Evolutionary conservation across 2,113 vertebrate genomes (phyloP).

Genomic region (Cryptomyrus ogoouensis): DNA sequence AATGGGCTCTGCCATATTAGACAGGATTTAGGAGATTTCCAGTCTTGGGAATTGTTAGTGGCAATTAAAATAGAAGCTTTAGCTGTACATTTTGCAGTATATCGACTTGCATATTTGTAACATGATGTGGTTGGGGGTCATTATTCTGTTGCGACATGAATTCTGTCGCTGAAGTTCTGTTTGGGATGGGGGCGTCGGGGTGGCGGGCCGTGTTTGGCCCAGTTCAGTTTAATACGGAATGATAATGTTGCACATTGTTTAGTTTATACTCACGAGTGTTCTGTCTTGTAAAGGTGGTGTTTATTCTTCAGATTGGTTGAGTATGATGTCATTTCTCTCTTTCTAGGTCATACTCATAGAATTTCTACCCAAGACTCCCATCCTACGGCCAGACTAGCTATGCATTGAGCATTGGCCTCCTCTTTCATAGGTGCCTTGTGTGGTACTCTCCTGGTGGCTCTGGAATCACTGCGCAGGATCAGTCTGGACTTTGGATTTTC

Average conservation of each 20-base stretch:
- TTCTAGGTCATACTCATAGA: constrained; percentile 97
- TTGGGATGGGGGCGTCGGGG: not conserved
- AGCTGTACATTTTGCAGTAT: not conserved
- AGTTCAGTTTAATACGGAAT: not conserved
- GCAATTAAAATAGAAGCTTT: not conserved
- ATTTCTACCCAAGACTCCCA: constrained; percentile 99
- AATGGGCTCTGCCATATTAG: not conserved
- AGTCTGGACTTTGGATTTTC: not conserved
- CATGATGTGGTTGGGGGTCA: not conserved
- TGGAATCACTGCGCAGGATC: not conserved
- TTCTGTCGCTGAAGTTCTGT: not conserved
- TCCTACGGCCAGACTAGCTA: constrained; percentile 95
- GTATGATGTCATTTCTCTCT: not conserved
- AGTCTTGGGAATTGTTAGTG: not conserved
- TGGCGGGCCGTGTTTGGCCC: not conserved
- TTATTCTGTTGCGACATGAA: not conserved
- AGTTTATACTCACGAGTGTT: not conserved
- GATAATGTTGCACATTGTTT: not conserved
- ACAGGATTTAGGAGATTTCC: not conserved
- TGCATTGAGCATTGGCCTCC: constrained; percentile 44
- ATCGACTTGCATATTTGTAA: not conserved
- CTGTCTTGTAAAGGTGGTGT: not conserved
- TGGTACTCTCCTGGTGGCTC: constrained; percentile 57
- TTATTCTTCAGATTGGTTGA: not conserved
- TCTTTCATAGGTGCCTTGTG: constrained; percentile 87